Evolutionary conservation across 35 echinoderm and acorn worm genomes (phyloP).

Genomic region (Ophiothrix spiculata): DNA sequence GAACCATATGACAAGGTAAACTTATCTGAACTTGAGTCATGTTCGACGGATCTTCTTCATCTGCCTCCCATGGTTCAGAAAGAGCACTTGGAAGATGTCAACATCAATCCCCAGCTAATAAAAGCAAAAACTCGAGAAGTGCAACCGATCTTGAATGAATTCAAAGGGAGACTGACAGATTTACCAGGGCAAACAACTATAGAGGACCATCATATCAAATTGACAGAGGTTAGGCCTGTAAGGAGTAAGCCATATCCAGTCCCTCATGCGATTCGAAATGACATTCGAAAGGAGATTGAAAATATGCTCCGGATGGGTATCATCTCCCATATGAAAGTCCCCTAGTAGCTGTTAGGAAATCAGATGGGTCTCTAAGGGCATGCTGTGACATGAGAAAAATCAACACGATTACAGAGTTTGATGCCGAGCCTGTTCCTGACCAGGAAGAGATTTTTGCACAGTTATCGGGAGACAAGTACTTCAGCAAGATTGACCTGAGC

Average conservation of each 20-base stretch:
- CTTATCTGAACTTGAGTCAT: too few species aligned
- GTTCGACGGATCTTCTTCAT: too few species aligned
- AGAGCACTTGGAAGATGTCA: not conserved
- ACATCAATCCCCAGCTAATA: not conserved
- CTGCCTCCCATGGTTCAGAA: not conserved
- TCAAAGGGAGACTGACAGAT: slow-evolving; percentile 16
- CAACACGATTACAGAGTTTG: slow-evolving; percentile 58
- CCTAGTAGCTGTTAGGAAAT: slow-evolving; percentile 51
- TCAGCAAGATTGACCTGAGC: slow-evolving; percentile 47
- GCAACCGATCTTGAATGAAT: slow-evolving; percentile 11
- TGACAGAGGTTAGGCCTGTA: not conserved
- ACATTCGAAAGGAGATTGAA: not conserved
- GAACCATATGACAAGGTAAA: not conserved
- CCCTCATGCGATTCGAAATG: slow-evolving; percentile 3
- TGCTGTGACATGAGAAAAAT: slow-evolving; percentile 57
- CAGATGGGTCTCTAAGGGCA: slow-evolving; percentile 47
- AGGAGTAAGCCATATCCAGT: not conserved
- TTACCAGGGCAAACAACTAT: slow-evolving; percentile 34
- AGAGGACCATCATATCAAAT: not conserved
- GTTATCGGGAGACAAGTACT: slow-evolving; percentile 41
- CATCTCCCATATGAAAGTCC: slow-evolving; percentile 45
- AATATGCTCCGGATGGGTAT: slow-evolving; percentile 18
- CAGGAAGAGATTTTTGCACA: slow-evolving; percentile 12
- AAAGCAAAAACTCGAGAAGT: not conserved
- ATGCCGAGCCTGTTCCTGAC: slow-evolving; percentile 67